Base-by-base conservation (phyloP, 2,113 vertebrate species). In the Chamaea fasciata region DNA sequence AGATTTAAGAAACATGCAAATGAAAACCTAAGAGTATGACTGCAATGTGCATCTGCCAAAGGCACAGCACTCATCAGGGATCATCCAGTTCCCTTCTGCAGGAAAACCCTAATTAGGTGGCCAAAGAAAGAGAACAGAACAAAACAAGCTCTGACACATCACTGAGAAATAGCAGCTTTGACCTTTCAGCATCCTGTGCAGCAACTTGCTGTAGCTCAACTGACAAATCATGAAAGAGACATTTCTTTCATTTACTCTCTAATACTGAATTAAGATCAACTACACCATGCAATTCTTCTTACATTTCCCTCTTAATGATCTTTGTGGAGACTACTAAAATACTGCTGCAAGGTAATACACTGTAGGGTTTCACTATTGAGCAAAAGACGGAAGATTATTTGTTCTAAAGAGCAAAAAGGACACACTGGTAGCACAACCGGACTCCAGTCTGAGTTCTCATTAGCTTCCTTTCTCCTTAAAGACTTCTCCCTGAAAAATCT, bases 121-220 rank as follows among this genome's bases (percentile, higher is more conserved):
- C 57, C 57, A 88, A 41, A 85, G 82, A 55, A 67, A 84, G 50
- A 52, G 92, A 92, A 90, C 27, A 86, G 91, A 94, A 93, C 89
- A 94, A 88, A 90, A 88, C 0, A 5, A 92, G 83, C 93, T 92
- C 30, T 73, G 83, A 92, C 53, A 60, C 67, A 74, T 82, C 67
- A 86, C 27, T 0, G 4, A 88, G 70, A 68, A 92, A 76, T 33
- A 55, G 55, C 80, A 92, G 71, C 55, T 94, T 56, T 91, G 75
- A 55, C 71, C 83, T 92, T 89, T 91, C 87, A 92, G 56, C 83
- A 87, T 87, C 76, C 80, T 81, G 42, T 65, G 50, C n/a, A 52
- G 55, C 59, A 90, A 46, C 30, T 46, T 46, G 21, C 35, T 76
- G 49, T 55, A 85, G 75, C n/a, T 95, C n/a, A 89, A 10, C 42